Evolutionary conservation across 1,140 invertebrate species (phyloP), one percentile per base, ranked within the genome.

Genomic region (Drusus annulatus): DNA sequence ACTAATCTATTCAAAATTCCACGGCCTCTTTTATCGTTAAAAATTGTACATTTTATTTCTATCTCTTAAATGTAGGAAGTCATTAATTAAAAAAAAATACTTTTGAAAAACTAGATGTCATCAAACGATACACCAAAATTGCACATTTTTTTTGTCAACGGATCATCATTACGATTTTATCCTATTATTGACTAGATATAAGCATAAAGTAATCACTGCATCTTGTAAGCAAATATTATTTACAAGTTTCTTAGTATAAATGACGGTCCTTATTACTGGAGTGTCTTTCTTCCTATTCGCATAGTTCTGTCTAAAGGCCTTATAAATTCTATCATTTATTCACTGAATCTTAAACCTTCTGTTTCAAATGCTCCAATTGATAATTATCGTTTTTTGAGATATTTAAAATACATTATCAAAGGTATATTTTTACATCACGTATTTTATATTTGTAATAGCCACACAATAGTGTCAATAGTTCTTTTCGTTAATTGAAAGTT

Each of bases 111-210:
- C 21, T 31, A 16, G 16, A 65, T 28, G 2, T 25, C 28, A 10
- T 65, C n/a, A 31, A 65, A 65, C 16, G 23, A 31, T 28, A 65
- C 62, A 65, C 62, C 62, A 65, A 65, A 31, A 28, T 65, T 65
- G 62, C 62, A 65, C 62, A 65, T 31, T 31, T 31, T 65, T 28
- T n/a, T 16, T 13, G 15, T 36, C 23, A 65, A 65, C 36, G 25
- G 28, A 31, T 65, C 23, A 31, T 63, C 25, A 28, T 65, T 25
- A 65, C 28, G 25, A 28, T 65, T 65, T 65, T 15, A 63, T 25
- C 25, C 28, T 21, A 63, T 63, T 63, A 25, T 36, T 10, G n/a
- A 25, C 16, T 65, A 65, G 25, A 25, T 60, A 25, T 65, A 65
- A 65, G 62, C n/a, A 15, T 21, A 65, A 65, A 28, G 25, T 25